Evolutionary conservation across 2,113 vertebrate genomes (phyloP).

Genomic region (Neodontobutis hainanensis): DNA sequence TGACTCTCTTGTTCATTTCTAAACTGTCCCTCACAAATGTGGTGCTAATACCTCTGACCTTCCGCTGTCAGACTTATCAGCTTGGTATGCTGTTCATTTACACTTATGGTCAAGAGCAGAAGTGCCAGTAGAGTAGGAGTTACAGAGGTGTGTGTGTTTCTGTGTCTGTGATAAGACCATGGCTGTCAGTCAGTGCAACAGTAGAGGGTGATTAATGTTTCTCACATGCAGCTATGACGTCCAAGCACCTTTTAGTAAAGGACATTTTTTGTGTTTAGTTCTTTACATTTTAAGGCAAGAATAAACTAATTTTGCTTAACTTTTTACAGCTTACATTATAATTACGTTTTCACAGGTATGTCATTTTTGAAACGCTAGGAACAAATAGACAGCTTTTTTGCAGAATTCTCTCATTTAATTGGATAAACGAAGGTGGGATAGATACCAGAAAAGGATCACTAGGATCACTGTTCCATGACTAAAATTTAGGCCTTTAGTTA

Average conservation of each 20-base stretch:
- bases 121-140: slow-evolving; percentile 42
- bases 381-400: too few relatives aligned
- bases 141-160: slow-evolving; percentile 44
- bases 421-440: too few relatives aligned
- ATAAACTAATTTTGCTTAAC: too few relatives aligned
- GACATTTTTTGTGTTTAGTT: slow-evolving; percentile 14
- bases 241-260: slow-evolving; percentile 31
- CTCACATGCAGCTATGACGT: slow-evolving; percentile 55
- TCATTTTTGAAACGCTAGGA: too few relatives aligned
- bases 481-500: too few relatives aligned
- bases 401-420: too few relatives aligned
- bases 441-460: too few relatives aligned
- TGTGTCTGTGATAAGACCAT: slow-evolving; percentile 55
- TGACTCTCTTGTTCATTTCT: slow-evolving; percentile 1
- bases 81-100: slow-evolving; percentile 52
- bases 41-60: slow-evolving; percentile 57
- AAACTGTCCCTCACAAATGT: slow-evolving; percentile 25
- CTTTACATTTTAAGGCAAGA: not conserved
- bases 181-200: slow-evolving; percentile 52
- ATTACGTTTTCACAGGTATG: too few relatives aligned
- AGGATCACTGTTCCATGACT: too few relatives aligned
- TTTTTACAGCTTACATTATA: too few relatives aligned
- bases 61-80: slow-evolving; percentile 46
- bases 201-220: slow-evolving; percentile 60
- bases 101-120: slow-evolving; percentile 43